Conservation (phyloP, 2,888 invertebrate species). For the Priocnemis perturbator region DNA sequence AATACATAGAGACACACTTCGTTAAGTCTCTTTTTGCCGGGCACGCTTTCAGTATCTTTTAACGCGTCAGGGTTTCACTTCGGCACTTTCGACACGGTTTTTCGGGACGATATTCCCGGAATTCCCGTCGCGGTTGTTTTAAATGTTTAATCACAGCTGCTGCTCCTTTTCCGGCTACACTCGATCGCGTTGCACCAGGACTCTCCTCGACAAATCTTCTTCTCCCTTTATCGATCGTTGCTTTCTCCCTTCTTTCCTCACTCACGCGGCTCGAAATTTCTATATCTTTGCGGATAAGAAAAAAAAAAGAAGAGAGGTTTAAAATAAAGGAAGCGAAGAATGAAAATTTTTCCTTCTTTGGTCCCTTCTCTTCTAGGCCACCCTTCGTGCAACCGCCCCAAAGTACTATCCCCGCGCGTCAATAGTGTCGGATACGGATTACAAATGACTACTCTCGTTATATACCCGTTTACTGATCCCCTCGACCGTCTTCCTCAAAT, state of each 20-base stretch:
- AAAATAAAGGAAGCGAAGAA: not conserved
- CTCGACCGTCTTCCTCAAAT: too few species aligned
- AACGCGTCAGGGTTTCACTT: not conserved
- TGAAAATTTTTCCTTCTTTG: constrained; percentile 8
- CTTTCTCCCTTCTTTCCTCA: not conserved
- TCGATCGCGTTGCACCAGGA: constrained; percentile 8
- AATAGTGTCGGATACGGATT: not conserved
- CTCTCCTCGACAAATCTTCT: not conserved
- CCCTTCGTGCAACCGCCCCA: too few species aligned
- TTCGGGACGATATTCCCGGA: constrained; percentile 21
- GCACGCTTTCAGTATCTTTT: not conserved
- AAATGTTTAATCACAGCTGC: constrained; percentile 8
- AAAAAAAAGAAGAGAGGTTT: not conserved
- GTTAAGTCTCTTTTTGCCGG: not conserved
- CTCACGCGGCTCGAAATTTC: constrained; percentile 15
- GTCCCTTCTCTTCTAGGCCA: constrained; percentile 3
- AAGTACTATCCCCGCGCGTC: not conserved
- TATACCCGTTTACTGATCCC: not conserved
- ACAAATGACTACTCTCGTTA: not conserved
- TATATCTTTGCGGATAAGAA: constrained; percentile 9
- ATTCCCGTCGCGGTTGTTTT: constrained; percentile 24
- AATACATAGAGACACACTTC: not conserved
- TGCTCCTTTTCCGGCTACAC: not conserved
- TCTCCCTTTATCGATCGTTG: not conserved
- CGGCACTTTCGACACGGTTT: constrained; percentile 13